Percentiles rank a stretch among this genome's conserved stretches.
Evolutionary conservation across 1,140 invertebrate genomes (phyloP).

Genomic region (Hypsibius dujardini): DNA sequence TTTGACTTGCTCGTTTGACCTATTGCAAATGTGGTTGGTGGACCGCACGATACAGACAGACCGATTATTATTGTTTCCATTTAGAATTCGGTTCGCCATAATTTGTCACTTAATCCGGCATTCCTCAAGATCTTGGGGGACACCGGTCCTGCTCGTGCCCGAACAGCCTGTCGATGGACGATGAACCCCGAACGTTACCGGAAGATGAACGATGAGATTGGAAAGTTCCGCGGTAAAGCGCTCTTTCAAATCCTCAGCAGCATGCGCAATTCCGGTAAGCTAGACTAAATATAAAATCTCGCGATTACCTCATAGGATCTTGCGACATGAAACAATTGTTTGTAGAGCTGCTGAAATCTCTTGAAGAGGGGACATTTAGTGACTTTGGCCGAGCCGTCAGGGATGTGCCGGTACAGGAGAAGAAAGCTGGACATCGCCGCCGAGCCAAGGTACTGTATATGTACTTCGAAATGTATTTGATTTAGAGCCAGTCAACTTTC

Average conservation of each 20-base stretch:
- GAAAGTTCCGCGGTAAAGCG: conserved; percentile 87
- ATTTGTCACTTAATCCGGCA: conserved; percentile 86
- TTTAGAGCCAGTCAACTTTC: too few species aligned
- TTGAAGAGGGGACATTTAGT: too few species aligned
- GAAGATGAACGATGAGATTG: conserved; percentile 93
- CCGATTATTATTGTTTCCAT: too few species aligned
- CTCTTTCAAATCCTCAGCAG: conserved; percentile 52
- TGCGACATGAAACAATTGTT: too few species aligned
- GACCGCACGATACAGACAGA: background rate
- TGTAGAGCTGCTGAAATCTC: too few species aligned
- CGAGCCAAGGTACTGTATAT: too few species aligned
- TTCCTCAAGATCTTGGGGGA: conserved; percentile 76
- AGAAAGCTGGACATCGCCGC: too few species aligned
- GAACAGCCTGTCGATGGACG: conserved; percentile 72
- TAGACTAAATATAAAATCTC: too few species aligned
- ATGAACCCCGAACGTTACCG: conserved; percentile 69
- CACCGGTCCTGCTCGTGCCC: conserved; percentile 42
- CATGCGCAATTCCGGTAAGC: conserved; percentile 64
- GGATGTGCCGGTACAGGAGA: too few species aligned
- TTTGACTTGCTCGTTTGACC: conserved; percentile 19
- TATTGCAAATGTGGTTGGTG: background rate
- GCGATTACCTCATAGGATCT: too few species aligned
- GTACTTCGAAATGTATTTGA: too few species aligned
- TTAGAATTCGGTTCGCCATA: conserved; percentile 77
- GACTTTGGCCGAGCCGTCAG: too few species aligned